Evolutionary conservation across 2,113 vertebrate genomes (phyloP).

Genomic region (Serilophus lunatus): DNA sequence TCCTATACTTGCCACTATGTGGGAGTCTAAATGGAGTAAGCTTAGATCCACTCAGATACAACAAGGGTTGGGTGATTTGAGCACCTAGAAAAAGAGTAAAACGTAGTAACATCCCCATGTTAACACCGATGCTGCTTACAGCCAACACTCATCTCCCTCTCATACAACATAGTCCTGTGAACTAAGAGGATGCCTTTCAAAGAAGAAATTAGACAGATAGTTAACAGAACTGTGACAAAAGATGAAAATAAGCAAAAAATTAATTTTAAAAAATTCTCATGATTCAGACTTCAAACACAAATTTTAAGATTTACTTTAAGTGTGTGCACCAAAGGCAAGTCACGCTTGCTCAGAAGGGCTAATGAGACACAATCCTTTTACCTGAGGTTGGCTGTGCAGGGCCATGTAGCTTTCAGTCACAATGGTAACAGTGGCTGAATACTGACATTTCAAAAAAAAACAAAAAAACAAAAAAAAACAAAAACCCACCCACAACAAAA

Average conservation of each 20-base stretch:
- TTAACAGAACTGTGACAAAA: background rate
- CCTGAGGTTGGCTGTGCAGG: background rate
- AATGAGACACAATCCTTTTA: background rate
- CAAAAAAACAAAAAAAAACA: background rate
- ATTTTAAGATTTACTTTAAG: background rate
- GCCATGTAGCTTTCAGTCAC: background rate
- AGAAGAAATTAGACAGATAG: background rate
- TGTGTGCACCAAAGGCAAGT: background rate
- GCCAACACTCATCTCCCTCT: background rate
- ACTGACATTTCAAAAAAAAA: background rate
- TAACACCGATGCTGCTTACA: background rate
- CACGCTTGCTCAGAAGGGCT: background rate
- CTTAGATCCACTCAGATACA: background rate
- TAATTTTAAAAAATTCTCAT: background rate
- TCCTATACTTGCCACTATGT: accelerated
- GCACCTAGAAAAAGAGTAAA: background rate
- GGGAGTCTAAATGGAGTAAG: background rate
- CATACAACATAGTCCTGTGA: background rate
- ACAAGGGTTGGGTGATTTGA: background rate
- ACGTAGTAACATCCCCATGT: accelerated
- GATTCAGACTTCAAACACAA: background rate
- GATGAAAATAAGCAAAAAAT: background rate
- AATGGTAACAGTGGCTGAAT: background rate
- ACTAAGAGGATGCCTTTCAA: background rate
- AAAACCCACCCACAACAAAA: background rate